These are phyloP conservation scores for Pterocles orientalis DNA, from an alignment of 2,113 vertebrate genomes.

Conservation along the genomic window DNA sequence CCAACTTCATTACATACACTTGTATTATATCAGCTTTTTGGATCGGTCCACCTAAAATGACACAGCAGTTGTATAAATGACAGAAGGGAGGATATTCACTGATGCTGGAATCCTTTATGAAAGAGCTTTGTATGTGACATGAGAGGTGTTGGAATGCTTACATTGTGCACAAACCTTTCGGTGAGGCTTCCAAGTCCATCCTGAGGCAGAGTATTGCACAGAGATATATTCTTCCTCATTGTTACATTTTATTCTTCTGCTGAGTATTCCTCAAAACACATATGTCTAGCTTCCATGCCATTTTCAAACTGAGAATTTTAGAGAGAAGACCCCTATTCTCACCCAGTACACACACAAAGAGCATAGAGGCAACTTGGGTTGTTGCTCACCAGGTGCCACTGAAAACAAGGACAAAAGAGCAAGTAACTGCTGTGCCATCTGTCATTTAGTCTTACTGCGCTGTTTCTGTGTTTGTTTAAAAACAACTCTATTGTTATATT, in stretches of 20 bases:
- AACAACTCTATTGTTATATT: background rate
- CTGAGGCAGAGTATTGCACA: background rate
- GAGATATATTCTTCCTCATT: background rate
- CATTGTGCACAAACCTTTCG: background rate
- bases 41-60: background rate
- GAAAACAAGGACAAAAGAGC: background rate
- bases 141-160: background rate
- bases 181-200: fast-evolving
- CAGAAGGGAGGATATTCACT: background rate
- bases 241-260: background rate
- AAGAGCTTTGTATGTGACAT: background rate
- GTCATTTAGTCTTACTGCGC: background rate
- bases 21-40: background rate
- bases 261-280: background rate
- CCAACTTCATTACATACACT: background rate
- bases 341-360: background rate
- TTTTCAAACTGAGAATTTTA: background rate
- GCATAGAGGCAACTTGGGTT: background rate
- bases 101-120: background rate
- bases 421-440: background rate
- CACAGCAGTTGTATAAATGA: background rate
- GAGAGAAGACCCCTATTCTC: background rate
- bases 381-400: background rate
- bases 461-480: background rate
- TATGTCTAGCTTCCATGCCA: background rate